Evolutionary conservation across 2,797 vertebrate species (phyloP).

Genomic region (Periparus ater): DNA sequence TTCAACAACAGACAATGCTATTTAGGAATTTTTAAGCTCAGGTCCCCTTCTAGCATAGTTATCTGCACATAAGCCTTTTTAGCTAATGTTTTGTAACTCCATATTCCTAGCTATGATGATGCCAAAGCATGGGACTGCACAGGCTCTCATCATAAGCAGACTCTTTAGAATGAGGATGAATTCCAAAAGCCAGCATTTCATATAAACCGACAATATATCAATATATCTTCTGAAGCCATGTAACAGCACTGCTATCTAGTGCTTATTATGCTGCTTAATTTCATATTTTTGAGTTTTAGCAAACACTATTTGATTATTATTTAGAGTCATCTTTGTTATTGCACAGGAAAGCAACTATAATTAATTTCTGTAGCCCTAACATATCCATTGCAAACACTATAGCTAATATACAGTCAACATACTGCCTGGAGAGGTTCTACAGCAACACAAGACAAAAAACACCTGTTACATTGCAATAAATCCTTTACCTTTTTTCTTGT

Average conservation of each 20-base stretch:
- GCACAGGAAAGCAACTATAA: not conserved
- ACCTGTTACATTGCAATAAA: not conserved
- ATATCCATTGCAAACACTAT: not conserved
- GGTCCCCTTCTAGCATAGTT: not conserved
- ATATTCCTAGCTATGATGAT: not conserved
- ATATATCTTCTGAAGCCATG: not conserved
- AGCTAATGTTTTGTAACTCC: not conserved
- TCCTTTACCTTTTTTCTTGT: not conserved
- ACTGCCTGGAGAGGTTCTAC: not conserved
- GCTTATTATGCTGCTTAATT: not conserved
- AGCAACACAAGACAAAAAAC: not conserved
- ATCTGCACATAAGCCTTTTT: not conserved
- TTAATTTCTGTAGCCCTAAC: not conserved
- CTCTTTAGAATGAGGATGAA: not conserved
- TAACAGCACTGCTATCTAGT: not conserved
- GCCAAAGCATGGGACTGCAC: not conserved
- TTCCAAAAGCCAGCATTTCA: not conserved
- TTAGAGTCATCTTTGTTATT: not conserved
- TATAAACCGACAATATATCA: not conserved
- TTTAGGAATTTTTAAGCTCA: not conserved
- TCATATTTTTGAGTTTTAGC: not conserved
- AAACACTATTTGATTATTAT: not conserved
- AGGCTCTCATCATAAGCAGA: not conserved
- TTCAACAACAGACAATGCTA: not conserved
- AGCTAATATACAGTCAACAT: not conserved